Evolutionary conservation across 2,113 vertebrate species (phyloP).

Genomic region (Tetrax tetrax): DNA sequence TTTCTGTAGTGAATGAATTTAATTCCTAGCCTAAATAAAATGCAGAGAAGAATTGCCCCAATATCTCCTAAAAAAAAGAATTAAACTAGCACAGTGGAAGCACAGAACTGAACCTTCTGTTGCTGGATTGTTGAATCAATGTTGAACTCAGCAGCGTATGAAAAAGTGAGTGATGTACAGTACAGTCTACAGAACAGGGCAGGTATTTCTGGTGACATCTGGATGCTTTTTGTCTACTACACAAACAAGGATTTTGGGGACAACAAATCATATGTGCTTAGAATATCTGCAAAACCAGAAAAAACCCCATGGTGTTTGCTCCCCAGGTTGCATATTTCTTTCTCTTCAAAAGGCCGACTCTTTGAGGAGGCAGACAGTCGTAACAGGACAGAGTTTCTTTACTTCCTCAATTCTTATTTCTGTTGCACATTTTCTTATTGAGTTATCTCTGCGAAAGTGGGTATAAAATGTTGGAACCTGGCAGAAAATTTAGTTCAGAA

Average conservation of each 20-base stretch:
- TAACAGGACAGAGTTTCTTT: background rate
- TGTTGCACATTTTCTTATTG: background rate
- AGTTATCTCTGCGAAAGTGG: background rate
- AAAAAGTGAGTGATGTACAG: slow-evolving; percentile 30
- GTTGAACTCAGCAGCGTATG: slow-evolving; percentile 41
- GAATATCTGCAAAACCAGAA: background rate
- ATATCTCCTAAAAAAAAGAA: slow-evolving; percentile 16
- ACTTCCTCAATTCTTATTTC: background rate
- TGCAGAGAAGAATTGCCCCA: slow-evolving; percentile 20
- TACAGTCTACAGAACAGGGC: slow-evolving; percentile 6
- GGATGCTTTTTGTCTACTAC: slow-evolving; percentile 53
- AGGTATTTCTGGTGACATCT: slow-evolving; percentile 64
- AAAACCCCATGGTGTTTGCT: background rate
- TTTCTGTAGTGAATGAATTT: background rate
- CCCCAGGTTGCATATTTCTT: background rate
- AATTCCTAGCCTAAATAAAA: slow-evolving; percentile 40
- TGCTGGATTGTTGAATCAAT: slow-evolving; percentile 56
- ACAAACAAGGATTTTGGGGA: slow-evolving; percentile 30
- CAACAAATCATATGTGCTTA: background rate
- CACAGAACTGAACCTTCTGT: slow-evolving; percentile 55
- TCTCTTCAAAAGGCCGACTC: background rate
- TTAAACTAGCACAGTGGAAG: slow-evolving; percentile 39
- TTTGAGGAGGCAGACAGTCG: background rate
- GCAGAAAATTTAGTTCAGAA: background rate
- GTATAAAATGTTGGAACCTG: background rate